These are phyloP conservation scores for Lingula anatina DNA, from an alignment of 2,888 invertebrate species.

Conservation along the genomic window DNA sequence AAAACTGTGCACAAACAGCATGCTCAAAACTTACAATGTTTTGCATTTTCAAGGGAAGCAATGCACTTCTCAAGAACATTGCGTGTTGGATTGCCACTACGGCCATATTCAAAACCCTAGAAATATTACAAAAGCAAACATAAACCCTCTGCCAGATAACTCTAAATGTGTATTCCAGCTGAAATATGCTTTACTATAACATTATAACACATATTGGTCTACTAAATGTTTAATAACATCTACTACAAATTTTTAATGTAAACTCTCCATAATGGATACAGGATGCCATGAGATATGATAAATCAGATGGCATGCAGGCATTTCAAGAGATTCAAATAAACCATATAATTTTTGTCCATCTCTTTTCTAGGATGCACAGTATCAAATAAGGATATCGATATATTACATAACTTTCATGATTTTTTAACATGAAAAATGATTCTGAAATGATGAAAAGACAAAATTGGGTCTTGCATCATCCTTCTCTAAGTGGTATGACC, in stretches of 20 bases:
- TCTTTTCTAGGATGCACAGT: too few species aligned
- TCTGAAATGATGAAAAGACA: too few species aligned
- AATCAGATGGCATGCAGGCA: not conserved
- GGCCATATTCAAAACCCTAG: conserved; percentile 84
- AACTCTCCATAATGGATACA: not conserved
- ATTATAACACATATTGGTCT: not conserved
- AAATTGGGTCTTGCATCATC: too few species aligned
- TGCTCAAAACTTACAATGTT: conserved; percentile 60
- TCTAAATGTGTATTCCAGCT: too few species aligned
- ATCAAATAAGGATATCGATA: too few species aligned
- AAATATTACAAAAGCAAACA: conserved; percentile 17
- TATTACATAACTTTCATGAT: too few species aligned
- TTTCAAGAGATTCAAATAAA: not conserved
- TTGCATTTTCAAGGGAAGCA: conserved; percentile 83
- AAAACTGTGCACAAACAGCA: not conserved
- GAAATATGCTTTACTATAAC: too few species aligned
- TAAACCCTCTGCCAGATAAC: too few species aligned
- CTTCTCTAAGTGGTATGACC: too few species aligned
- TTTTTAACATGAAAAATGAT: too few species aligned
- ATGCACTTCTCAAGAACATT: conserved; percentile 82
- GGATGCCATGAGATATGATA: not conserved
- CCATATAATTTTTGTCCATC: not conserved
- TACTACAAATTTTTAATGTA: not conserved
- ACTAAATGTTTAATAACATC: not conserved
- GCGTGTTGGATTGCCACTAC: conserved; percentile 92